Evolutionary conservation across 37 sponge, comb jelly and placozoan species (phyloP).

Genomic region (Haliclona indistincta): DNA sequence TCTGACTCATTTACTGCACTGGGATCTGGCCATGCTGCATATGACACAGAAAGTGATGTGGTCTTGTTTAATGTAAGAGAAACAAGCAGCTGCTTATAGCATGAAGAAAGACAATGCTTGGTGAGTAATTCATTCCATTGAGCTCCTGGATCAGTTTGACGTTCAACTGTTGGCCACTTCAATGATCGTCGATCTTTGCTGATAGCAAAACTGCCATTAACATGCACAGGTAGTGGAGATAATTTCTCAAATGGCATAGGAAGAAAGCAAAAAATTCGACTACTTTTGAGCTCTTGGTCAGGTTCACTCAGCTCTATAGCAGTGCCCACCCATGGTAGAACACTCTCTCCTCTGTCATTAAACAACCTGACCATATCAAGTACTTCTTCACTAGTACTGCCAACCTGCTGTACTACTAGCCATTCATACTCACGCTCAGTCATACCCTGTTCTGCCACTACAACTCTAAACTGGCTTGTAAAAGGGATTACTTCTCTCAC

Average conservation of each 20-base stretch:
- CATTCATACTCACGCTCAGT: conserved; percentile 30
- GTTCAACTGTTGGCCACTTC: conserved; percentile 47
- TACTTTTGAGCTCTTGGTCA: neutral
- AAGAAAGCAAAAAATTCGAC: conserved; percentile 48
- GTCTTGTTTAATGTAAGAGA: neutral
- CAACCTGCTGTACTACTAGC: conserved; percentile 40
- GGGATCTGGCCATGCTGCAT: conserved; percentile 44
- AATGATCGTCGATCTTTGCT: conserved; percentile 36
- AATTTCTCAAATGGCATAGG: conserved; percentile 46
- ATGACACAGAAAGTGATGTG: neutral
- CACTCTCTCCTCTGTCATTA: too few relatives aligned
- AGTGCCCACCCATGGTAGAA: conserved; percentile 61
- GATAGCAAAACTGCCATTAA: conserved; percentile 59
- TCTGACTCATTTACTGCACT: conserved; percentile 5
- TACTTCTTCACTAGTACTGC: conserved; percentile 12
- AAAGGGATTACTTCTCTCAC: too few relatives aligned
- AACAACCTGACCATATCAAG: conserved; percentile 2
- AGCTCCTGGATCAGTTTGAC: conserved; percentile 25
- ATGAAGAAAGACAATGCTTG: conserved; percentile 19
- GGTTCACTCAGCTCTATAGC: conserved; percentile 24
- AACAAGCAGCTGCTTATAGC: conserved; percentile 24
- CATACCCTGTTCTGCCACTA: too few relatives aligned
- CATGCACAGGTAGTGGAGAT: conserved; percentile 36
- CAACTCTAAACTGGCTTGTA: too few relatives aligned
- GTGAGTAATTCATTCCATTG: conserved; percentile 57